Percentiles rank a stretch among this genome's conserved stretches.
Conservation (phyloP, 2,797 vertebrate genomes). For the Anas bernieri region DNA sequence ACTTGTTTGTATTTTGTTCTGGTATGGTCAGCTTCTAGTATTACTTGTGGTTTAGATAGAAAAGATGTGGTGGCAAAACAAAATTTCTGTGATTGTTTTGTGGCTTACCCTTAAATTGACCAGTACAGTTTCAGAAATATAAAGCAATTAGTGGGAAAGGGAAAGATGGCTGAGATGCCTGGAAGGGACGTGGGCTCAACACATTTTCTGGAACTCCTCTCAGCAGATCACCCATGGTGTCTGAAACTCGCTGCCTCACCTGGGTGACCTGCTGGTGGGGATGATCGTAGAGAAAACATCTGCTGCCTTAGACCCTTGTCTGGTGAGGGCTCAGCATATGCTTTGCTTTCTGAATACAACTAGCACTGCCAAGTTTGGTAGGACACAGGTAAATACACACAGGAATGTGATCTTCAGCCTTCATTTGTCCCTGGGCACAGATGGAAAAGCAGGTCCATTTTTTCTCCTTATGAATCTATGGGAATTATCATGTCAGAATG, state of each 20-base stretch:
- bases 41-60: not conserved
- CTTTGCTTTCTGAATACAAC: not conserved
- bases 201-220: not conserved
- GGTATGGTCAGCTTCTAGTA: not conserved
- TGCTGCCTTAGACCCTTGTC: not conserved
- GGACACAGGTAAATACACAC: not conserved
- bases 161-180: not conserved
- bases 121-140: not conserved
- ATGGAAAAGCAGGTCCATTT: not conserved
- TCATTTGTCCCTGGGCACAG: not conserved
- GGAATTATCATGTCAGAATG: not conserved
- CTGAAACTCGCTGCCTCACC: not conserved
- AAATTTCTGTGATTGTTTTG: not conserved
- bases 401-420: not conserved
- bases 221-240: not conserved
- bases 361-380: accelerated
- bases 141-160: not conserved
- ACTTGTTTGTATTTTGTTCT: not conserved
- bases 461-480: not conserved
- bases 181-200: not conserved
- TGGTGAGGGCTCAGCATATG: not conserved
- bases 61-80: not conserved
- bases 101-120: not conserved
- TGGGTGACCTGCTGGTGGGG: not conserved
- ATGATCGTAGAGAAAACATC: not conserved